Evolutionary conservation across 2,113 vertebrate genomes (phyloP).

Genomic region (Zosterops lateralis): DNA sequence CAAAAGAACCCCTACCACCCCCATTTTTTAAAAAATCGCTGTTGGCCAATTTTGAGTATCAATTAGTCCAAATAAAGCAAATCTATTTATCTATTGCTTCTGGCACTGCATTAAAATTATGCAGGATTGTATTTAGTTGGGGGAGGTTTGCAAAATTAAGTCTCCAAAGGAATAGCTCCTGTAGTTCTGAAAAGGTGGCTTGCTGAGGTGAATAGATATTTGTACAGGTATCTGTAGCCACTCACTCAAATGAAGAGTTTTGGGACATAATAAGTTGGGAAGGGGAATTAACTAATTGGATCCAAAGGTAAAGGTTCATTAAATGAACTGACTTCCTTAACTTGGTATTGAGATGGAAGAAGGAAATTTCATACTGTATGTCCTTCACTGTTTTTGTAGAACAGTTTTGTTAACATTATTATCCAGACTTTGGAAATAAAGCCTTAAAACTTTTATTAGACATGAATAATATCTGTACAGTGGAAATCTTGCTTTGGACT

Average conservation of each 20-base stretch:
- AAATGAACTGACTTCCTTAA: background rate
- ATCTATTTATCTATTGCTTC: background rate
- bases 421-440: background rate
- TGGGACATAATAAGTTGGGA: background rate
- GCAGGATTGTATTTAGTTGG: background rate
- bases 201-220: background rate
- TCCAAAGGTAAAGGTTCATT: background rate
- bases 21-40: rapidly evolving
- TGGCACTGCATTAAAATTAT: background rate
- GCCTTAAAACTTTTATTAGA: background rate
- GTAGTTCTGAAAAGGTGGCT: background rate
- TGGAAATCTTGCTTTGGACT: background rate
- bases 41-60: background rate
- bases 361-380: background rate
- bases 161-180: background rate
- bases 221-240: background rate
- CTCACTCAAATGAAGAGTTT: background rate
- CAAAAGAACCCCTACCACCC: background rate
- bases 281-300: background rate
- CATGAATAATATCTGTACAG: background rate
- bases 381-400: background rate
- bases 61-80: background rate
- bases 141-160: background rate
- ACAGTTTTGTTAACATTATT: background rate
- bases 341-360: background rate